Conservation (phyloP, 1,140 invertebrate genomes). For the Latrodectus geometricus region DNA sequence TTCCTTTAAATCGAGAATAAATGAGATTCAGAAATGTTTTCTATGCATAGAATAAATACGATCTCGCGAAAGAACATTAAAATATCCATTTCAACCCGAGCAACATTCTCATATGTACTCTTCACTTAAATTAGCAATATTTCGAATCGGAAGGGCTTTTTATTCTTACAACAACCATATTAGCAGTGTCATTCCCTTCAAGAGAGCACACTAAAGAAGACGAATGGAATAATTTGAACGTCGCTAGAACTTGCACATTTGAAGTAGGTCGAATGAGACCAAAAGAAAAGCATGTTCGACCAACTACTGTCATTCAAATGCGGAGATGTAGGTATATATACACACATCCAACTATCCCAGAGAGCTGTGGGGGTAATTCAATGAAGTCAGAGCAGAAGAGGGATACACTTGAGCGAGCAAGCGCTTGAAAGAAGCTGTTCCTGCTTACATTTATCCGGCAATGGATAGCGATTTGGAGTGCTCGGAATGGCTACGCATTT, state of each 20-base stretch:
- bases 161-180: no score
- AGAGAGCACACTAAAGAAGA: not conserved
- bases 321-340: not conserved
- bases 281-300: no score
- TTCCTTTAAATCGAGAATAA: no score
- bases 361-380: not conserved
- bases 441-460: constrained; percentile 11
- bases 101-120: no score
- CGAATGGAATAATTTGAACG: not conserved
- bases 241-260: not conserved
- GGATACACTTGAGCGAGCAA: no score
- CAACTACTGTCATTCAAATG: not conserved
- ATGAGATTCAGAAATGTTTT: no score
- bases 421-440: not conserved
- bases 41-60: no score
- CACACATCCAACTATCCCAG: not conserved
- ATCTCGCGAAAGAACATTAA: no score
- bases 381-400: not conserved
- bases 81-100: no score
- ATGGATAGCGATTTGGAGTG: constrained; percentile 27
- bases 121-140: no score
- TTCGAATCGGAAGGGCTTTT: no score
- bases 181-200: not conserved
- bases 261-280: not conserved
- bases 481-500: constrained; percentile 27